Evolutionary conservation across 2,113 vertebrate species (phyloP), one percentile per base, ranked within the genome.

Genomic region (Myiagra hebetior): DNA sequence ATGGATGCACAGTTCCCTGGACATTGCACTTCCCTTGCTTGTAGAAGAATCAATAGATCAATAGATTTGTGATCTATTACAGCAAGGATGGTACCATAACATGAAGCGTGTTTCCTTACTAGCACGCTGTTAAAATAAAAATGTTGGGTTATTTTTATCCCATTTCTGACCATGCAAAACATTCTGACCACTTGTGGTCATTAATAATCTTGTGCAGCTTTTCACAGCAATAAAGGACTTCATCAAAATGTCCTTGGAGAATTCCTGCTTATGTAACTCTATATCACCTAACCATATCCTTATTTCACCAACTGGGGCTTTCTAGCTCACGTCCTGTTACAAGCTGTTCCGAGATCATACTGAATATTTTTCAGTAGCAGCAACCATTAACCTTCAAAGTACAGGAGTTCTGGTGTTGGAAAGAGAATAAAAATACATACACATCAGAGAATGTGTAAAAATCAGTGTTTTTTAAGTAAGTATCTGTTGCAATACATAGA

Each of bases 171-270:
- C 53, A 42, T 0, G 7, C 31, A 93, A 72, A 94, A 76, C 18
- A 49, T 55, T 77, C 55, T 70, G 75, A 84, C 46, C 72, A 59
- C 46, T 92, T 92, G 49, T 53, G 55, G 37, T 72, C 56, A 62
- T 95, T 94, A 93, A 79, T 87, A 87, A 85, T 75, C 60, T 67
- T 57, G 17, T 46, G n/a, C 15, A 68, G 62, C 52, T 92, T 89
- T 94, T 56, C 84, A 89, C 41, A 79, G 86, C 44, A 75, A 39
- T 15, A 76, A 67, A 60, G 37, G 27, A 69, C 59, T 81, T 91
- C 33, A 86, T 47, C 30, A 91, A 86, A 87, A 74, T 52, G 35
- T 31, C 47, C 69, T 78, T 78, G 47, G 56, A 90, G 74, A 89
- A 82, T 53, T 78, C 44, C 49, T 68, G 44, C 35, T 94, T 65